These are phyloP conservation scores for Drosophila multiciliata DNA, from an alignment of 2,888 invertebrate genomes.

Conservation along the genomic window DNA sequence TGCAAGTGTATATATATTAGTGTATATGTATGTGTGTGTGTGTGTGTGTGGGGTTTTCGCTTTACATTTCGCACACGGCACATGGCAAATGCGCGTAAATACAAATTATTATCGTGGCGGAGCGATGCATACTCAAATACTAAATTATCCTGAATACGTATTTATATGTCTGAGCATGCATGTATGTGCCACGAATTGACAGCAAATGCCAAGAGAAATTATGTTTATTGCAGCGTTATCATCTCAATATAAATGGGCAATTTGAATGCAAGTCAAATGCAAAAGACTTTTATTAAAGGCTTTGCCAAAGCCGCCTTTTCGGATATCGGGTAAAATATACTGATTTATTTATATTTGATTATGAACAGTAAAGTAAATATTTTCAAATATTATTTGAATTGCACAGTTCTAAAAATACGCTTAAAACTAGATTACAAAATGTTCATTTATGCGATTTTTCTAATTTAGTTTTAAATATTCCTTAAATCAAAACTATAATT, in stretches of 20 bases:
- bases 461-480: too few species aligned
- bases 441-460: too few species aligned
- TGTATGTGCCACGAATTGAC: slow-evolving; percentile 11
- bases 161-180: background rate
- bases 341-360: background rate
- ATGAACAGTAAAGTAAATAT: background rate
- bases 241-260: background rate
- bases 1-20: background rate
- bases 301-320: background rate
- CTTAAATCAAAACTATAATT: background rate
- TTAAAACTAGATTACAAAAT: too few species aligned
- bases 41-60: background rate
- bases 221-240: background rate
- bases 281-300: background rate
- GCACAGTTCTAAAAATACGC: too few species aligned
- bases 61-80: slow-evolving; percentile 40
- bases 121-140: slow-evolving; percentile 21
- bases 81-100: slow-evolving; percentile 44
- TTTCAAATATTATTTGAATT: background rate
- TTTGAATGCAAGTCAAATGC: slow-evolving; percentile 5
- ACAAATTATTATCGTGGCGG: slow-evolving; percentile 33
- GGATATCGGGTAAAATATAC: background rate
- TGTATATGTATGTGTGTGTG: too few species aligned
- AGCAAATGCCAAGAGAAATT: slow-evolving; percentile 13
- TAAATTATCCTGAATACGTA: slow-evolving; percentile 25